Evolutionary conservation across 2,888 invertebrate genomes (phyloP).

Genomic region (Lottia scabra): DNA sequence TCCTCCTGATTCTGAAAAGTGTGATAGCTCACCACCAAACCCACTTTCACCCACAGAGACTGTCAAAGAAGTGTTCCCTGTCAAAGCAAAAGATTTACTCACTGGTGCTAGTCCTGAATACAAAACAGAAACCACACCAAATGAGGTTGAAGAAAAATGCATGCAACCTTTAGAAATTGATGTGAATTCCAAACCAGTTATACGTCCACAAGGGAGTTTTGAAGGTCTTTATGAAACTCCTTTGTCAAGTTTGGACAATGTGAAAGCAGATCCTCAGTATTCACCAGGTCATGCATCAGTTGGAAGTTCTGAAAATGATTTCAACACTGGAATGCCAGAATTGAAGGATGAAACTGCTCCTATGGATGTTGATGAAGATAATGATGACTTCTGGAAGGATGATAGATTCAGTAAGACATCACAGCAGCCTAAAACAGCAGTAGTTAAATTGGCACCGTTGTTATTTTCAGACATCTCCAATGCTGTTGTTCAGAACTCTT

Average conservation of each 20-base stretch:
- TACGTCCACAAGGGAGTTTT: slow-evolving; percentile 12
- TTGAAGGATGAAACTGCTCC: not conserved
- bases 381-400: slow-evolving; percentile 6
- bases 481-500: slow-evolving; percentile 1
- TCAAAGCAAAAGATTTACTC: not conserved
- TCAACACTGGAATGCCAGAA: not conserved
- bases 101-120: not conserved
- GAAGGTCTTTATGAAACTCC: slow-evolving; percentile 33
- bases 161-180: slow-evolving; percentile 14
- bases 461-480: slow-evolving; percentile 34
- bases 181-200: not conserved
- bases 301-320: slow-evolving; percentile 16
- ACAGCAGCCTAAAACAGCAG: slow-evolving; percentile 33
- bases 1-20: slow-evolving; percentile 51
- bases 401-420: not conserved
- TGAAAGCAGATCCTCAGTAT: slow-evolving; percentile 12
- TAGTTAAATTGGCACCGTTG: slow-evolving; percentile 39
- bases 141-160: slow-evolving; percentile 12
- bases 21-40: slow-evolving; percentile 52
- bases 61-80: slow-evolving; percentile 11
- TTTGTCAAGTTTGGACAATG: slow-evolving; percentile 33
- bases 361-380: not conserved
- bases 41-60: slow-evolving; percentile 56
- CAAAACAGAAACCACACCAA: not conserved
- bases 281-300: slow-evolving; percentile 14